Evolutionary conservation across 1,140 invertebrate genomes (phyloP), one percentile per base, ranked within the genome.

Genomic region (Calliopsis andreniformis): DNA sequence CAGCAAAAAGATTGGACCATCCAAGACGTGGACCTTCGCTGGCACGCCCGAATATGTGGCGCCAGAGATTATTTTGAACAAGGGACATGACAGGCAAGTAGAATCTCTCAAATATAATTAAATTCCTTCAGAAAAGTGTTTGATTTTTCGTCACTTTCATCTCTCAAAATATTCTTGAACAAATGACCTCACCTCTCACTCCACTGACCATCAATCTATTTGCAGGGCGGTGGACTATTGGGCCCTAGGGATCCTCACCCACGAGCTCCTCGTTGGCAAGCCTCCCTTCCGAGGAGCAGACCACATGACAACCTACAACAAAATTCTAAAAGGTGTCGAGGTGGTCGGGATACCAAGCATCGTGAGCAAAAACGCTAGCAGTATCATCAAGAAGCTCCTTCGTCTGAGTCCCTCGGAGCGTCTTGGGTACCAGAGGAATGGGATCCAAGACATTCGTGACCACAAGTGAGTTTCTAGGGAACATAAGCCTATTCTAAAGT

Each of bases 21-120:
- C 94, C 51, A 98, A 98, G 91, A 99, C 98, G 0, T 99, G 97
- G 95, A 99, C 98, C 2, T 99, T 99, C 92, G 99, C 98, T 85
- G 98, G 98, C 2, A 99, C 97, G 2, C 97, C 97, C 0, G 96
- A 97, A 88, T 98, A 98, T 83, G 95, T 97, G 14, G 97, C 98
- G 3, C 98, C 98, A 0, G 98, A 99, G 94, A 96, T 99, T 58
- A 98, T 99, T 56, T 92, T 98, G n/a, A 98, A 97, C 89, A 94
- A 96, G 89, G 97, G 98, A 16, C 98, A 99, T 87, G 97, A 98
- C 88, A 88, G 90, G 90, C 90, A 73, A 78, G 20, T 39, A 23
- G n/a, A n/a, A n/a, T n/a, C n/a, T n/a, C n/a, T n/a, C n/a, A n/a
- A n/a, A n/a, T n/a, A n/a, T n/a, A n/a, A n/a, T n/a, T n/a, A n/a